Conservation (phyloP, 2,797 vertebrate genomes). For the Squalus acanthias region DNA sequence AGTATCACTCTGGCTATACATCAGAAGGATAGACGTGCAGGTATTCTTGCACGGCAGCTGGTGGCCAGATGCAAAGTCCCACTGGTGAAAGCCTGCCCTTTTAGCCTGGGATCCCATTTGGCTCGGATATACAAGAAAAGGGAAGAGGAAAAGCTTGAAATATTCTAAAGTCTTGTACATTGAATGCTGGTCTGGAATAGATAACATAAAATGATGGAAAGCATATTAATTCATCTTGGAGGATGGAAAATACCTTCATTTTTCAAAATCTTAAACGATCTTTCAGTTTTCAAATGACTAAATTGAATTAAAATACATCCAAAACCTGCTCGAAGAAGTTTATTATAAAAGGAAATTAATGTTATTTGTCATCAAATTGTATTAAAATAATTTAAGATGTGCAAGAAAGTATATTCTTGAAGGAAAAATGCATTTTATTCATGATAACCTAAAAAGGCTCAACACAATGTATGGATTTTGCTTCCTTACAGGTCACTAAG, state of each 20-base stretch:
- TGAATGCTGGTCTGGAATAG: neutral
- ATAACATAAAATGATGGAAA: neutral
- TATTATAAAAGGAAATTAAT: neutral
- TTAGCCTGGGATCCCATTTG: neutral
- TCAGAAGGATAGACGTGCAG: neutral
- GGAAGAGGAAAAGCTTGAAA: neutral
- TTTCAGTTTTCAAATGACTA: neutral
- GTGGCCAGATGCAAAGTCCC: neutral
- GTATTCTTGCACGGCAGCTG: neutral
- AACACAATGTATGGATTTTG: neutral
- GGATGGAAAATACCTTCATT: neutral
- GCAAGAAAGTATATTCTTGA: neutral
- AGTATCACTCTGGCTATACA: neutral
- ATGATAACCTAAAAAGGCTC: neutral
- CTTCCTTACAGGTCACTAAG: slow-evolving; percentile 62
- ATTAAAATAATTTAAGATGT: neutral
- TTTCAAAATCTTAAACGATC: neutral
- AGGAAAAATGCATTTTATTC: neutral
- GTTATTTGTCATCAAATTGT: neutral
- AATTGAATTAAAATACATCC: neutral
- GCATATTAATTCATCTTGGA: neutral
- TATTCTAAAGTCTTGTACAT: neutral
- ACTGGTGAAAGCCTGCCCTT: neutral
- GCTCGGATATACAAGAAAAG: neutral
- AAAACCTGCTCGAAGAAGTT: neutral